Evolutionary conservation across 2,797 vertebrate genomes (phyloP).

Genomic region (Danio jaintianensis): DNA sequence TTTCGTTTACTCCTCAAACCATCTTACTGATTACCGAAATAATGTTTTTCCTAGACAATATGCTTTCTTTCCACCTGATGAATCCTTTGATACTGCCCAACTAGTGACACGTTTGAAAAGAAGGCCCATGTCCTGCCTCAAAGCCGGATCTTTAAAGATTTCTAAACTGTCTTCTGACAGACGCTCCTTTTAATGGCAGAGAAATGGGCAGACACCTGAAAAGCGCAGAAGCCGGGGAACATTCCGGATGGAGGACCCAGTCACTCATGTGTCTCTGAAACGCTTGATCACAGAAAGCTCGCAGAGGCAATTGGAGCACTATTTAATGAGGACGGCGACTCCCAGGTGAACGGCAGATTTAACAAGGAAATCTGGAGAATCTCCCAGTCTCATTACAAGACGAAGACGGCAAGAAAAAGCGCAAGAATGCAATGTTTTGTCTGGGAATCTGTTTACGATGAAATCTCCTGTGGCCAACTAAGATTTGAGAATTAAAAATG

Average conservation of each 20-base stretch:
- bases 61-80: neutral
- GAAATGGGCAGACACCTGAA: slow-evolving; percentile 27
- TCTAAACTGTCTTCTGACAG: slow-evolving; percentile 25
- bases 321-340: slow-evolving; percentile 61
- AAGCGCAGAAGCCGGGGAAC: slow-evolving; percentile 42
- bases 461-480: slow-evolving; percentile 22
- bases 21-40: neutral
- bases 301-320: slow-evolving; percentile 55
- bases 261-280: slow-evolving; percentile 60
- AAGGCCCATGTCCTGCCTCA: neutral
- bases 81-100: slow-evolving; percentile 17
- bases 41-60: neutral
- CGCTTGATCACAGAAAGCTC: slow-evolving; percentile 59
- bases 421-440: slow-evolving; percentile 35
- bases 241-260: slow-evolving; percentile 52
- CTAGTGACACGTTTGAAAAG: slow-evolving; percentile 8
- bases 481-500: slow-evolving; percentile 16
- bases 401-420: slow-evolving; percentile 37
- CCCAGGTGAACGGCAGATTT: slow-evolving; percentile 62
- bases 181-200: slow-evolving; percentile 27
- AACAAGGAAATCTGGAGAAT: slow-evolving; percentile 64
- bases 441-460: slow-evolving; percentile 29
- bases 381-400: slow-evolving; percentile 60
- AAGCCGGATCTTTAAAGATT: slow-evolving; percentile 14
- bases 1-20: neutral